Evolutionary conservation across 2,888 invertebrate species (phyloP).

Genomic region (Ametastegia equiseti): DNA sequence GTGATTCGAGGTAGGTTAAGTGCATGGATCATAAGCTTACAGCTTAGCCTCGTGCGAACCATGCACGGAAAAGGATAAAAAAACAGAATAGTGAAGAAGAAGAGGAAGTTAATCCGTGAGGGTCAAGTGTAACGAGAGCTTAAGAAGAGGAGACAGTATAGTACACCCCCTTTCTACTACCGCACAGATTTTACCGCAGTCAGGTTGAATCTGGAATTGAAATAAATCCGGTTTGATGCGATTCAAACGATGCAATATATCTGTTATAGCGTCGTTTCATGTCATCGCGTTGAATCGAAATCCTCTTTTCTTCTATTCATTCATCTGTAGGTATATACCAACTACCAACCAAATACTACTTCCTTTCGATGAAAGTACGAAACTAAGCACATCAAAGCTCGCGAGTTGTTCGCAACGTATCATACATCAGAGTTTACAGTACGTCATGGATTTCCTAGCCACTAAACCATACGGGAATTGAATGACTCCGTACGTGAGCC

Average conservation of each 20-base stretch:
- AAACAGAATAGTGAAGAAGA: not conserved
- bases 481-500: not conserved
- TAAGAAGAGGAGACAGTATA: not conserved
- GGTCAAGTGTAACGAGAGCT: conserved; percentile 26
- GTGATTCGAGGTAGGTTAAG: too few species aligned
- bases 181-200: not conserved
- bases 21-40: too few species aligned
- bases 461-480: not conserved
- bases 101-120: conserved; percentile 8
- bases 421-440: too few species aligned
- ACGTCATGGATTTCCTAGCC: not conserved
- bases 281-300: not conserved
- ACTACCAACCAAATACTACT: too few species aligned
- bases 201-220: not conserved
- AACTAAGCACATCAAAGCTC: too few species aligned
- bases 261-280: not conserved
- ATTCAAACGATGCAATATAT: not conserved
- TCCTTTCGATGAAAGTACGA: not conserved
- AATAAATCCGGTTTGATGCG: not conserved
- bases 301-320: not conserved
- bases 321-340: not conserved
- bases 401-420: too few species aligned
- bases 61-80: not conserved
- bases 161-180: not conserved
- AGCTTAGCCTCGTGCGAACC: not conserved